Conservation (phyloP, 2,888 invertebrate genomes). For the Acronicta alni region DNA sequence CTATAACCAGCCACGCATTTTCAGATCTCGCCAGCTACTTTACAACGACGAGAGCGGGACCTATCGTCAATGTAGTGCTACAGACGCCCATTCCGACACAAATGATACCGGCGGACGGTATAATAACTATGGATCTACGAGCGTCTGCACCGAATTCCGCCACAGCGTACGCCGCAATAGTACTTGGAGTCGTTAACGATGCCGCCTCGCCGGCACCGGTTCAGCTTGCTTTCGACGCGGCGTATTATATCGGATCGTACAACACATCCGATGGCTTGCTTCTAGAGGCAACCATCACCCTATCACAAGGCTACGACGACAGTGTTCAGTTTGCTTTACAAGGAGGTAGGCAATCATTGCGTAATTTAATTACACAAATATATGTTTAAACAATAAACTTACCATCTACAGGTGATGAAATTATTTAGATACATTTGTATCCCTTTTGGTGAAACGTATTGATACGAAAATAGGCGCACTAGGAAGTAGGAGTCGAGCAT, state of each 20-base stretch:
- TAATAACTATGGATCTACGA: conserved; percentile 51
- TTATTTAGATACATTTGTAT: too few species aligned
- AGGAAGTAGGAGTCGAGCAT: too few species aligned
- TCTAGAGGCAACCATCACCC: conserved; percentile 37
- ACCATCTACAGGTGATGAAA: too few species aligned
- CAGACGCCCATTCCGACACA: conserved; percentile 47
- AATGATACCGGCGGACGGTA: conserved; percentile 41
- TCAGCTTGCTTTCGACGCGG: conserved; percentile 47
- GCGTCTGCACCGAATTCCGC: conserved; percentile 46
- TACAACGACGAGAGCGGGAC: conserved; percentile 12
- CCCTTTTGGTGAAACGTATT: too few species aligned
- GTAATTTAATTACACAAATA: too few species aligned
- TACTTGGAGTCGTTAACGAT: conserved; percentile 40
- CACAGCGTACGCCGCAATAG: conserved; percentile 51
- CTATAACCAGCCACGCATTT: not conserved
- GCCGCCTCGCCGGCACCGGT: conserved; percentile 8
- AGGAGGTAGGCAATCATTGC: conserved; percentile 51
- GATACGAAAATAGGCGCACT: too few species aligned
- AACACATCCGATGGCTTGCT: conserved; percentile 30
- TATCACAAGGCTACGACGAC: conserved; percentile 50
- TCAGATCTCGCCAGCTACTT: conserved; percentile 50
- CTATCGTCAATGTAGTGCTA: conserved; percentile 40
- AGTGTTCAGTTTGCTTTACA: conserved; percentile 52
- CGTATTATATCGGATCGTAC: conserved; percentile 54
- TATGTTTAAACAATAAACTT: too few species aligned